Percentiles rank a stretch among this genome's conserved stretches.
Conservation (phyloP, 37 sponge, comb jelly and placozoan species). For the Tethya wilhelma region DNA sequence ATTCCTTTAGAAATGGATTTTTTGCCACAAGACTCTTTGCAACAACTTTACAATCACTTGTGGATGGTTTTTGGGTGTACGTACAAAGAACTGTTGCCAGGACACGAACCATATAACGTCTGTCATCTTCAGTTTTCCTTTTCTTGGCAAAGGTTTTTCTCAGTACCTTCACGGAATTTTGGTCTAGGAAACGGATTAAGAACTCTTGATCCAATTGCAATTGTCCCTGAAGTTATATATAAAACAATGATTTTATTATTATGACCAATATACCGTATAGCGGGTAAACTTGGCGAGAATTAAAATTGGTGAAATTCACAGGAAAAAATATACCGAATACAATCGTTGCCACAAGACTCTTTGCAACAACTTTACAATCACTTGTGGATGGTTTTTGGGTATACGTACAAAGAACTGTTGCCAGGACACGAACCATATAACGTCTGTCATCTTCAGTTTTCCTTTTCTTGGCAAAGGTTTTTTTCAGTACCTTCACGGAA, state of each 20-base stretch:
- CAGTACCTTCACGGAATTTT: not conserved
- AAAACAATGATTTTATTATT: too few relatives aligned
- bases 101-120: not conserved
- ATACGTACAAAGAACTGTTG: not conserved
- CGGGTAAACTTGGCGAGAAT: too few relatives aligned
- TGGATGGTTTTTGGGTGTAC: not conserved
- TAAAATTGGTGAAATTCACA: too few relatives aligned
- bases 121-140: not conserved
- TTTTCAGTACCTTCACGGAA: not conserved
- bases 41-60: not conserved
- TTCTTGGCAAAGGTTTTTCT: not conserved
- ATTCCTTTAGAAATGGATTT: not conserved
- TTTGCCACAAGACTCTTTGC: not conserved
- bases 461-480: not conserved
- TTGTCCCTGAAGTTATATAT: too few relatives aligned
- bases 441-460: not conserved
- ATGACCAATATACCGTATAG: too few relatives aligned
- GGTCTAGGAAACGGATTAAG: not conserved
- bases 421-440: not conserved
- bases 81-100: not conserved
- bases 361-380: constrained; percentile 1
- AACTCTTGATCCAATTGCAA: too few relatives aligned
- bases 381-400: not conserved
- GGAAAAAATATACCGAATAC: not conserved
- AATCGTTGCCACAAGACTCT: not conserved